Base-by-base conservation (phyloP, 2,888 invertebrate genomes). In the Drosophila pseudotakahashii region DNA sequence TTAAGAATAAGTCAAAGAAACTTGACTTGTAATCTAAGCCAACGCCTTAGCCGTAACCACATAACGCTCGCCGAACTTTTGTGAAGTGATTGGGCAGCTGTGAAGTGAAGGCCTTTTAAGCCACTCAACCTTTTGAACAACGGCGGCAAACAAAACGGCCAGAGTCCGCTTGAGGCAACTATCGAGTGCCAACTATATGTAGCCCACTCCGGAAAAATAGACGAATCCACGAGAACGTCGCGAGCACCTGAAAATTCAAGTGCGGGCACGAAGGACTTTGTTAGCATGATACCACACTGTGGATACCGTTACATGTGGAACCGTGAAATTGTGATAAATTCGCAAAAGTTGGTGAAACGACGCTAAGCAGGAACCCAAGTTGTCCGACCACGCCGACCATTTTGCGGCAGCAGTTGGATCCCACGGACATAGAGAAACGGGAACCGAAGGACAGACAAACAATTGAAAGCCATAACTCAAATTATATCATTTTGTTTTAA, bases 301-400 rank as follows among this genome's bases (percentile, higher is more conserved):
- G 95, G 95, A 93, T 97, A 97, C 94, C 95, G 95, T 93, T 96
- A 96, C 95, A 96, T 96, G 94, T 97, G 97, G 97, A 97, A 96
- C 93, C 95, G 96, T 93, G 97, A 97, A 94, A 97, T 97, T 93
- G 96, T 97, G 93, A 95, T 97, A 94, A 97, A 97, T 93, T 97
- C 97, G 92, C 97, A 97, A 93, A 97, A 97, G 94, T 94, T 97
- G 91, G 97, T 97, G 90, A 97, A 97, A 93, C 96, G 97, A 96
- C 97, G 97, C 94, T 96, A 96, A 96, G 66, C 42, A 55, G 13
- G 26, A 30, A 23, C n/a, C 14, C 30, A 4, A 34, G 16, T 23
- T 37, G 37, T 58, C 57, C 51, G 44, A 42, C 41, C 52, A 41
- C 51, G 55, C 63, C 53, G 55, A 42, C 42, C 37, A 36, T 44